Evolutionary conservation across 2,888 invertebrate species (phyloP), one percentile per base, ranked within the genome.

Genomic region (Erpobdella octoculata): DNA sequence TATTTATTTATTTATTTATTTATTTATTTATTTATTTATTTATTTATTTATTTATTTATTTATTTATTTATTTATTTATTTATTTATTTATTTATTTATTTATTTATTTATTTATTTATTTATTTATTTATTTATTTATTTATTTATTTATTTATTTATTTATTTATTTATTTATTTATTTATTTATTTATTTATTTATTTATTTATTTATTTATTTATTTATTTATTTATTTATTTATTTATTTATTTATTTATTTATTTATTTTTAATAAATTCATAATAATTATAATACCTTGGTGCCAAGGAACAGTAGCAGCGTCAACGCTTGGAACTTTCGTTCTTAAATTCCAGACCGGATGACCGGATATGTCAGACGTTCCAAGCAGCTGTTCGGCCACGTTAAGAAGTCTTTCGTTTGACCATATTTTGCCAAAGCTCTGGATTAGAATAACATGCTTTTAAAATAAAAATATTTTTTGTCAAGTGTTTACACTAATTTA

Each of bases 311-410:
- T 79, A 12, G 79, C 78, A 9, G 79, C 79, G 53, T 79, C 79
- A 71, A 78, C 79, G 28, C 79, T 76, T 1, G 82, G 82, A 25
- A 79, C 79, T 72, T 82, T 82, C 18, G 80, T 78, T 35, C 82
- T 74, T 36, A 82, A 76, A 73, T 81, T 82, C 82, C 82, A 82
- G 9, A 80, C 80, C 0, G 80, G 80, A 74, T 78, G 79, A 64
- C 80, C 80, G 9, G 77, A 74, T 38, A 81, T 79, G 71, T 81
- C 79, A 6, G 78, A 76, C 15, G 79, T 79, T 12, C 81, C 81
- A 70, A 81, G 76, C 28, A 81, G 68, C 74, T 82, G 81, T 73
- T 82, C 81, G 5, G 79, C 78, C 12, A 79, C 74, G 73, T 81
- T 81, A 41, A 82, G 75, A 41, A 81, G 69, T 25, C 79, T 73